Base-by-base conservation (phyloP, 2,888 invertebrate genomes). In the Leptinotarsa peninsularis region DNA sequence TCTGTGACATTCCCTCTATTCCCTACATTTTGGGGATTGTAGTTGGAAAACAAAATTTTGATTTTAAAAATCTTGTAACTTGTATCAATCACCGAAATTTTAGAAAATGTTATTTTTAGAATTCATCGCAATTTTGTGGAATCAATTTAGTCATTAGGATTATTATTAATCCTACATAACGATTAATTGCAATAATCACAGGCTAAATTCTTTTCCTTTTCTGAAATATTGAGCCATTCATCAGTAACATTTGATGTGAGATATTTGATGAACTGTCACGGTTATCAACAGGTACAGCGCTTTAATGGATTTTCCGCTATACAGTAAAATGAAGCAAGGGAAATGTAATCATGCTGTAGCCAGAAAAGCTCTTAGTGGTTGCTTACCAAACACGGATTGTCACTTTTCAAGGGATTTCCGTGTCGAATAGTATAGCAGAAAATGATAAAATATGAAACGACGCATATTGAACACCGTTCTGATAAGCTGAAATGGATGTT, bases 311-410 rank as follows among this genome's bases (percentile, higher is more conserved):
- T 58, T 23, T n/a, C 58, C 17, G 27, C 10, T 43, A 33, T 14
- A 56, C n/a, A 43, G 43, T 17, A n/a, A 49, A 70, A 49, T 10
- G 58, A 15, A n/a, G 49, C 18, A 21, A 70, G 70, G 49, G 60
- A 58, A 70, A 49, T 58, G 23, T 58, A 70, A 70, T 70, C 70
- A 70, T 21, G 56, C 49, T 14, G 33, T 50, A 70, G n/a, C 58
- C 14, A 49, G 49, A 70, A 70, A 70, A 70, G 70, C 70, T 70
- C 58, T 70, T 58, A 70, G 49, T 58, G 58, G 58, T 21, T 58
- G 58, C 58, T 70, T 58, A 60, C 58, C 54, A 49, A 49, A 70
- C 70, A 54, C 49, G 18, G 58, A 54, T 70, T 49, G 70, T 70
- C 70, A 70, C 70, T 56, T 43, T 56, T 69, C 56, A 56, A 18